phyloP scores from a whole-genome alignment of 2,113 vertebrate species.

The Ammodytes dubius region DNA sequence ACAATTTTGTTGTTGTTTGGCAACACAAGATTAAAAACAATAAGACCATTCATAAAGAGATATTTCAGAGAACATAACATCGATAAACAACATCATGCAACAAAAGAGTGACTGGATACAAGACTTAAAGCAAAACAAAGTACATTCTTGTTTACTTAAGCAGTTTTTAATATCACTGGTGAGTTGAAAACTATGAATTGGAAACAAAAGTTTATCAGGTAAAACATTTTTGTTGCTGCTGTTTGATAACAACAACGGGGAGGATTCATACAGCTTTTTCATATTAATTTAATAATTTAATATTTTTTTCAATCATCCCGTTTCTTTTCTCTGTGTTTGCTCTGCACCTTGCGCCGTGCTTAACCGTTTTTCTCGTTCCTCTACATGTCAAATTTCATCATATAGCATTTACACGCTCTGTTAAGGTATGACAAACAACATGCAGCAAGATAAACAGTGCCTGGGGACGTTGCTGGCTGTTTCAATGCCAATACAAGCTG shows the following conservation, averaged over 20 bases:
- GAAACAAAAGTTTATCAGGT: background rate
- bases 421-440: slow-evolving; percentile 11
- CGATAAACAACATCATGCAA: background rate
- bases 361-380: background rate
- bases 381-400: background rate
- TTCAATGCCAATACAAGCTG: background rate
- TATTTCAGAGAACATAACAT: background rate
- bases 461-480: background rate
- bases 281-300: background rate
- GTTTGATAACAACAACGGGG: too few species aligned
- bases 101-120: background rate
- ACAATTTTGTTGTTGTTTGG: background rate
- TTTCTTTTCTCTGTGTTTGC: background rate
- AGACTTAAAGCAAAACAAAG: too few species aligned
- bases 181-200: too few species aligned
- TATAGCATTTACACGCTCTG: background rate
- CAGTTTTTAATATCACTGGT: background rate
- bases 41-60: background rate
- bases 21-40: background rate
- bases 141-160: too few species aligned
- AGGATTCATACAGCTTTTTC: background rate
- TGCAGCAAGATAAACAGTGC: slow-evolving; percentile 5
- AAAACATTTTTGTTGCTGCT: background rate
- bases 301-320: background rate
- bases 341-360: background rate